A percentile compares a stretch with the other conserved stretches of the same genome.
These are phyloP conservation scores for Sylvilagus bachmani DNA, from an alignment of 2,113 vertebrate genomes.

Conservation along the genomic window DNA sequence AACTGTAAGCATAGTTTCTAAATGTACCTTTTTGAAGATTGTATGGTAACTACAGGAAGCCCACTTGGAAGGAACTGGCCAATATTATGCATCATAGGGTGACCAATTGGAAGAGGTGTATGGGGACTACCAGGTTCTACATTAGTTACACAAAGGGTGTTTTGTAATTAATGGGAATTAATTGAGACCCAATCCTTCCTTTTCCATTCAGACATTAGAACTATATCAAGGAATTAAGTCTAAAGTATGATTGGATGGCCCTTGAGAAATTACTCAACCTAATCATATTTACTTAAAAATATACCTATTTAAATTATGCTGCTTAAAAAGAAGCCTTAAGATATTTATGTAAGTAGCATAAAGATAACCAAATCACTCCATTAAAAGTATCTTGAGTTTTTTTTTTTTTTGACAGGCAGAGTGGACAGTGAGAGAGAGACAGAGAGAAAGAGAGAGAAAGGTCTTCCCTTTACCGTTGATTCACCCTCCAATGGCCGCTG, in stretches of 20 bases:
- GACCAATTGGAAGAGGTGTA: background rate
- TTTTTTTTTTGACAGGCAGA: too few species aligned
- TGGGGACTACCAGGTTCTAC: background rate
- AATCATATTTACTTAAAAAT: background rate
- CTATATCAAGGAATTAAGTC: background rate
- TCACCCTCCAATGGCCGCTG: too few species aligned
- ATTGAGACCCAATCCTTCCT: background rate
- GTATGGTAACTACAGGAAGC: background rate
- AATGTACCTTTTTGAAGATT: background rate
- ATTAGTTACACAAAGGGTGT: background rate
- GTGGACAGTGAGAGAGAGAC: too few species aligned
- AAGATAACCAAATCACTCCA: background rate
- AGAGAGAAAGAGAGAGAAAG: too few species aligned
- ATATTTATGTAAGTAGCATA: background rate
- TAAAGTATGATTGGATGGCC: background rate
- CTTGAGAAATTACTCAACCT: background rate
- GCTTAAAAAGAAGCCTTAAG: background rate
- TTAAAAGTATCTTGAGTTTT: background rate
- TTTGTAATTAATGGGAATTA: background rate
- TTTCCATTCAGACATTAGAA: background rate
- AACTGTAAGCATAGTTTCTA: background rate
- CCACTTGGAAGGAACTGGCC: background rate
- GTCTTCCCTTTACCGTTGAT: too few species aligned
- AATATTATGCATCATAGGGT: background rate
- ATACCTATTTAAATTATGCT: background rate